Base-by-base conservation (phyloP, 2,797 vertebrate genomes). In the Lepus oiostolus region DNA sequence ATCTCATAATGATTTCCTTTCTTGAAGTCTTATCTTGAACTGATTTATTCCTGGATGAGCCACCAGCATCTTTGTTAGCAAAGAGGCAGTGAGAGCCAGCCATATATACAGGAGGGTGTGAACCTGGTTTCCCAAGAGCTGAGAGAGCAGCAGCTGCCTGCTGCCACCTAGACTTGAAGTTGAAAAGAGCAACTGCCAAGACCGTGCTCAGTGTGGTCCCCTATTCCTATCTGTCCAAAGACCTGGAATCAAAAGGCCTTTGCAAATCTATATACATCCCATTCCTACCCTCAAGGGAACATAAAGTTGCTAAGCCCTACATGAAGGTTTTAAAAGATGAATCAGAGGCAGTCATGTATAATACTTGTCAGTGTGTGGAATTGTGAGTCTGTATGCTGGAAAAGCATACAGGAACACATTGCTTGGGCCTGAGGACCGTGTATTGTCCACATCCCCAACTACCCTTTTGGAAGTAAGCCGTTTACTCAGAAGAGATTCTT, bases 1-100 rank as follows among this genome's bases (percentile, higher is more conserved):
- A 80, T 81, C 14, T 38, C 67, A 26, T 63, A 85, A 52, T 91
- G 54, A 54, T 90, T 93, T 93, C 13, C 79, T 88, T 95, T 95
- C 60, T 52, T 90, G 30, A 8, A 58, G 72, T 89, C 75, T 92
- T 89, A 54, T 54, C 24, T 30, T 71, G 76, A 82, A 62, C 26
- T 84, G 52, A 38, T 80, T 83, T 67, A 54, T 17, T 62, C 38
- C 81, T 71, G 21, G 91, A 86, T 84, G 35, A 87, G 42, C 22
- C 72, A 81, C 19, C 24, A 71, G 68, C 35, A 70, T 60, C 21
- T 70, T 74, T 62, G 28, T 72, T 81, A 70, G 42, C 38, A 54
- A 67, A 79, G 30, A 28, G 76, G 50, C 77, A 84, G 62, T 54
- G 60, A 62, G 62, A 74, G 28, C 22, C n/a, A 32, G 17, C 42